Percentiles rank a stretch among this genome's conserved stretches.
Evolutionary conservation across 2,888 invertebrate genomes (phyloP).

Genomic region (Rotaria sp.): DNA sequence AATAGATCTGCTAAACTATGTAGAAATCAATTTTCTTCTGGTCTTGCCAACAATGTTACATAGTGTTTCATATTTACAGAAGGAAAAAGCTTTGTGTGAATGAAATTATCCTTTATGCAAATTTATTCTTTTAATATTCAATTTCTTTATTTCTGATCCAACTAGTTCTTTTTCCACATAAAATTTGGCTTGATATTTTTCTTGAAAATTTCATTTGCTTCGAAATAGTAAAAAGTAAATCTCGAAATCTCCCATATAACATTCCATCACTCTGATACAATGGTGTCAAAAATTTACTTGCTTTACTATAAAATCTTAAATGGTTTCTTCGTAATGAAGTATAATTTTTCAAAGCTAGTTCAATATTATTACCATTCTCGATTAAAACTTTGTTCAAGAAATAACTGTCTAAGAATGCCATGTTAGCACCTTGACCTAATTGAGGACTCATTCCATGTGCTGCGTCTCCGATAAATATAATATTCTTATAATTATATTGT

Average conservation of each 20-base stretch:
- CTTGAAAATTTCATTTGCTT: not conserved
- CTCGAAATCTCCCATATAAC: not conserved
- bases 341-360: not conserved
- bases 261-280: not conserved
- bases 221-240: not conserved
- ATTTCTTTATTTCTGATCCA: constrained; percentile 3
- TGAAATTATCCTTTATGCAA: no score
- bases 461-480: not conserved
- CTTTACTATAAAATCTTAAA: not conserved
- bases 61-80: no score
- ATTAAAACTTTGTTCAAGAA: not conserved
- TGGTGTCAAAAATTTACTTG: not conserved
- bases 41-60: no score
- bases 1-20: no score
- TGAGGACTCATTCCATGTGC: constrained; percentile 10
- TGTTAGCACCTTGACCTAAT: not conserved
- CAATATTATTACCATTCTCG: not conserved
- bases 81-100: no score
- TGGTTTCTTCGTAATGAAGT: not conserved
- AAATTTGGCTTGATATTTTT: not conserved
- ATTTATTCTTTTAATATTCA: not conserved
- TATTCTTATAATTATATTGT: not conserved
- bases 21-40: no score
- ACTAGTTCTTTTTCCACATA: not conserved
- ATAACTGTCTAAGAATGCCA: not conserved